Evolutionary conservation across 2,113 vertebrate genomes (phyloP), one percentile per base, ranked within the genome.

Genomic region (Gobiocypris rarus): DNA sequence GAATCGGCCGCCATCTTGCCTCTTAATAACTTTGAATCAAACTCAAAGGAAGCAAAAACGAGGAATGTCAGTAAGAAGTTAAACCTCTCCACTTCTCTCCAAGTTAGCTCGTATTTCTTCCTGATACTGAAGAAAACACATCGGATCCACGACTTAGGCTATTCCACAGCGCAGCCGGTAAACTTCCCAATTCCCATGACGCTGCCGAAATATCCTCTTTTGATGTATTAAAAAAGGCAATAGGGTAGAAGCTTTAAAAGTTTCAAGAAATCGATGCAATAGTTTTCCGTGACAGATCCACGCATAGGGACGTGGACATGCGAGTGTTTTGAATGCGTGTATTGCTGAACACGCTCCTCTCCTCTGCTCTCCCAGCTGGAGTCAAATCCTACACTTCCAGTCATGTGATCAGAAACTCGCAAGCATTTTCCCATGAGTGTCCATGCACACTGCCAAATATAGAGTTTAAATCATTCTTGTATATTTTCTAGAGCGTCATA

Each of bases 1-100:
- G 89, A 89, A 86, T 91, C 90, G 83, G 89, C 87, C 87, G 90
- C 90, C 90, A 90, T 90, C 88, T 90, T 91, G 87, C 84, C 87
- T 87, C 81, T 81, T 87, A 79, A 81, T 82, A 90, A 90, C 86
- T 90, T 91, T 87, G 79, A 89, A 89, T 90, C 86, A 88, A 89
- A 90, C 88, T 90, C 86, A 67, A 54, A 83, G 73, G 69, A 75
- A 88, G 82, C 84, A 83, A 78, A 88, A 74, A 52, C 84, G 82
- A 85, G 83, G 70, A 85, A 80, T 78, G 81, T 85, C 76, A 70
- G 17, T 45, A 78, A 84, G 59, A 82, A 61, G 59, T 54, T 56
- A 70, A 79, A 75, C 38, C 43, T 41, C 77, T 75, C 38, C 63
- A 48, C 54, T 75, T 86, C 69, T 84, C 59, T 24, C 56, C 48